Conservation (phyloP, 64 coral and sea anemone genomes). For the Dendrophyllia cribrosa region DNA sequence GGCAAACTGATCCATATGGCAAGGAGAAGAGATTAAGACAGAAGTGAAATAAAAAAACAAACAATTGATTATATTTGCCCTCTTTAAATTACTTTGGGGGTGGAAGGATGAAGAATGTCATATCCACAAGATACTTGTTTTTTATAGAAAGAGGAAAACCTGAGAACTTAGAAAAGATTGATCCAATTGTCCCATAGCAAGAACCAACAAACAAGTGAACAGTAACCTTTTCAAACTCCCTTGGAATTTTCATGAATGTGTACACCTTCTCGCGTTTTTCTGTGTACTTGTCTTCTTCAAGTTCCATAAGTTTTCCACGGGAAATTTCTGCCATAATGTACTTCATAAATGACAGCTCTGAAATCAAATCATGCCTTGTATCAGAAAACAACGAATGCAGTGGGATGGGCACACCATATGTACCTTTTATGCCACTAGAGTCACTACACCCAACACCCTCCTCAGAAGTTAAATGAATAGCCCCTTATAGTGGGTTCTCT, state of each 20-base stretch:
- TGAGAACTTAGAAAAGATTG: neutral
- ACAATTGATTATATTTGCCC: too few species aligned
- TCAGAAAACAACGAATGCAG: neutral
- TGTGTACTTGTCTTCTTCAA: slow-evolving; percentile 95
- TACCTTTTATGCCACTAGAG: neutral
- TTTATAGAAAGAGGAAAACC: neutral
- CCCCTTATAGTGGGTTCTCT: too few species aligned
- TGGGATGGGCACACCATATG: neutral
- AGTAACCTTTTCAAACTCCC: slow-evolving; percentile 94
- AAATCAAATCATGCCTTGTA: neutral
- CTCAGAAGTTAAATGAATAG: too few species aligned
- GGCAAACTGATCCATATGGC: too few species aligned
- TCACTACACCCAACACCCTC: too few species aligned
- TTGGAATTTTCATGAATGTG: slow-evolving; percentile 97
- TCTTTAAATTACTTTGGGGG: too few species aligned
- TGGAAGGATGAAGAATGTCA: too few species aligned
- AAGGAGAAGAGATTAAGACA: too few species aligned
- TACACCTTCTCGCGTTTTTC: slow-evolving; percentile 96
- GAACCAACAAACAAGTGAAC: neutral
- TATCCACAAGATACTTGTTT: too few species aligned
- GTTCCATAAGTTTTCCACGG: slow-evolving; percentile 85
- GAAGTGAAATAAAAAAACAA: too few species aligned
- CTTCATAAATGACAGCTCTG: slow-evolving; percentile 87
- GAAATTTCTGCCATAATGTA: slow-evolving; percentile 91
- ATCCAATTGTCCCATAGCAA: too few species aligned